Evolutionary conservation across 2,888 invertebrate genomes (phyloP), one percentile per base, ranked within the genome.

Genomic region (Apamea monoglypha): DNA sequence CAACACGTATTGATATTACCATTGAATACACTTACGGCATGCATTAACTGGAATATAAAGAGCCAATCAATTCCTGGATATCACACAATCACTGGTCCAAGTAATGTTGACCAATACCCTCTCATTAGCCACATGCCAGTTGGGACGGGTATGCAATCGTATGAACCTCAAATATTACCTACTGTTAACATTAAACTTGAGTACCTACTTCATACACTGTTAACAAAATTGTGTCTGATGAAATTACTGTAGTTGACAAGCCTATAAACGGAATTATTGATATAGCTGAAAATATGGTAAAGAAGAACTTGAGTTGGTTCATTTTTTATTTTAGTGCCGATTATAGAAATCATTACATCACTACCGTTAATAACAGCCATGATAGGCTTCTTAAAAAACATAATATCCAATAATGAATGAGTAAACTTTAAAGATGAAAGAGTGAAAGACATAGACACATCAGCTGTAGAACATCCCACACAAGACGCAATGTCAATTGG

Each of bases 21-120:
- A 68, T 63, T 74, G 70, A 74, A 82, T 64, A 66, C 50, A 66
- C 50, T n/a, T 32, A 32, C 29, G 36, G 70, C 68, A 73, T 56
- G 32, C 71, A 63, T 80, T 86, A 83, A 64, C 66, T n/a, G 36
- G 79, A 83, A 85, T 83, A 59, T 76, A 71, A 76, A 74, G 64
- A 61, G 16, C 32, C 32, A 47, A 77, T 77, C 76, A 75, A 75
- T 85, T 87, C 80, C 32, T 74, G 66, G 84, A 80, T 70, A 70
- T n/a, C 47, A 50, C 64, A 83, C 87, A 85, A 87, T 87, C n/a
- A 80, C 74, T 36, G 21, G 32, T 40, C 56, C 12, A 5, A 12
- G 56, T n/a, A n/a, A 5, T 80, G 76, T 83, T 85, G 76, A 87
- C 66, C 40, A 76, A 66, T 63, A 75, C 59, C 50, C 59, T 53